Evolutionary conservation across 2,888 invertebrate genomes (phyloP).

Genomic region (Mactromeris polynyma): DNA sequence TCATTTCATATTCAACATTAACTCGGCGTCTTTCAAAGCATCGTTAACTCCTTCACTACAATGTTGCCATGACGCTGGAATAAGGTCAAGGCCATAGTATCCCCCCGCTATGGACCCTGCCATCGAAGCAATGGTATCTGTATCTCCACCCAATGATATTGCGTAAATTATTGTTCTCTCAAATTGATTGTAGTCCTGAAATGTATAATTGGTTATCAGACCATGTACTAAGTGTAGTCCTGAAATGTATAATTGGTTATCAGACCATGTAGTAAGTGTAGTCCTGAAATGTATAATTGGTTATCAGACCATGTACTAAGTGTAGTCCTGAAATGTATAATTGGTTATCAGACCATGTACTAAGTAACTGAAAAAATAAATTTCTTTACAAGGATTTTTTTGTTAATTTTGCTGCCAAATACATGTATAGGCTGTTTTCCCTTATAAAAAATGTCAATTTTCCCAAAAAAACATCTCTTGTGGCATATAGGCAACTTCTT

Average conservation of each 20-base stretch:
- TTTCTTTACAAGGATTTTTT: no score
- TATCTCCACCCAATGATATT: conserved; percentile 92
- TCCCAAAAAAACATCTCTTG: no score
- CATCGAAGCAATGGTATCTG: conserved; percentile 93
- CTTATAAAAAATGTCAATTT: no score
- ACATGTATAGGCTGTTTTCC: no score
- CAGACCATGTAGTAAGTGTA: no score
- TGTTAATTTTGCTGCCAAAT: no score
- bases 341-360: no score
- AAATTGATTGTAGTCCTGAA: conserved; percentile 88
- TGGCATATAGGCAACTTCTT: no score
- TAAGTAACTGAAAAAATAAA: no score
- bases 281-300: conserved; percentile 65
- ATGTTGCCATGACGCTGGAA: conserved; percentile 88
- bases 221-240: no score
- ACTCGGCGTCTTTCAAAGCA: conserved; percentile 89
- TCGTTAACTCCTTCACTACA: conserved; percentile 90
- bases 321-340: conserved; percentile 80
- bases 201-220: conserved; percentile 6
- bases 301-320: no score
- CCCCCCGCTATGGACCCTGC: conserved; percentile 92
- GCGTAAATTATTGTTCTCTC: conserved; percentile 91
- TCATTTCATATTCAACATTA: conserved; percentile 70
- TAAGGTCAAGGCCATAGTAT: conserved; percentile 89
- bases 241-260: conserved; percentile 51